Evolutionary conservation across 2,888 invertebrate species (phyloP).

Genomic region (Platerodrilus igneus): DNA sequence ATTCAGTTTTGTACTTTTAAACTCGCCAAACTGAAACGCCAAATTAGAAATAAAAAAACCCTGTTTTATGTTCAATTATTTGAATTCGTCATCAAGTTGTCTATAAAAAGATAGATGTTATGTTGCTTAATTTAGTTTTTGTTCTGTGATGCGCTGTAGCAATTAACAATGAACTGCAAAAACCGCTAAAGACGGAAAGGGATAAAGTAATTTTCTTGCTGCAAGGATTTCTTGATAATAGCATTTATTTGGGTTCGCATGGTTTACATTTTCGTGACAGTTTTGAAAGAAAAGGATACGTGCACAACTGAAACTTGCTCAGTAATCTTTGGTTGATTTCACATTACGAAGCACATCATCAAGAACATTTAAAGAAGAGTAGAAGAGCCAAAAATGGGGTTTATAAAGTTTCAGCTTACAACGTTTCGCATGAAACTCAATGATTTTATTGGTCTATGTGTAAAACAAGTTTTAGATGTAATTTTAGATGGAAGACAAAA

Average conservation of each 20-base stretch:
- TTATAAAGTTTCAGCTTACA: neutral
- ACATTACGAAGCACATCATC: constrained; percentile 8
- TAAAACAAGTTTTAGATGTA: constrained; percentile 1
- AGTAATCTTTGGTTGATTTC: constrained; percentile 10
- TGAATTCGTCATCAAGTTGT: too few species aligned
- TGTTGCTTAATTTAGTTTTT: too few species aligned
- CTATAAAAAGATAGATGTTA: too few species aligned
- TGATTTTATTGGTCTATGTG: neutral
- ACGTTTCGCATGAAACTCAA: constrained; percentile 4
- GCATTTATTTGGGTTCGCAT: neutral
- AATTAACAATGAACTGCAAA: constrained; percentile 7
- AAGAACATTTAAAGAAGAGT: constrained; percentile 9
- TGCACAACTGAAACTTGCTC: constrained; percentile 3
- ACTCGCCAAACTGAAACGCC: too few species aligned
- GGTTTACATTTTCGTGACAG: constrained; percentile 1
- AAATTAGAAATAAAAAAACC: too few species aligned
- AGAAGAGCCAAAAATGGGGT: constrained; percentile 7
- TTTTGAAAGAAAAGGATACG: constrained; percentile 2
- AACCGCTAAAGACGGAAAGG: constrained; percentile 1
- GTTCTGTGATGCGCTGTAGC: too few species aligned
- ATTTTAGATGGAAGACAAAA: neutral
- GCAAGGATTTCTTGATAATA: constrained; percentile 1
- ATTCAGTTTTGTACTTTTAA: too few species aligned
- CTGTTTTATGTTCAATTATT: too few species aligned
- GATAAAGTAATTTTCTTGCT: constrained; percentile 6